Base-by-base conservation (phyloP, 2,888 invertebrate genomes). In the Drosophila bunnanda region DNA sequence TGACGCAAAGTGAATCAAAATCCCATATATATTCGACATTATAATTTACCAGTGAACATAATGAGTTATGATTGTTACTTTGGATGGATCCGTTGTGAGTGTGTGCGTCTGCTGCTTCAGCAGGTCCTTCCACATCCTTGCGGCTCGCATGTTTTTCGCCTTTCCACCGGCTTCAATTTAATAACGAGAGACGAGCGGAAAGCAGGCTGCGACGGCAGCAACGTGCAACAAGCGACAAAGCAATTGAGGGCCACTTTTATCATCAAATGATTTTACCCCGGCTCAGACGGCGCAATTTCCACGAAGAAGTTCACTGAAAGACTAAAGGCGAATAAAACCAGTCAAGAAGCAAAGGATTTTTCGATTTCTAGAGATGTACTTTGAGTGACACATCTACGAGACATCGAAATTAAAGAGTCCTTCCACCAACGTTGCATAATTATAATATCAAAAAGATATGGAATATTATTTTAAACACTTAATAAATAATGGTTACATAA, bases 161-260 rank as follows among this genome's bases (percentile, higher is more conserved):
- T 41, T 50, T 39, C 48, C 39, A n/a, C 50, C 28, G 60, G 59
- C 66, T 43, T 43, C 53, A 84, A 82, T 87, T 87, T 87, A 87
- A 82, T 82, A 87, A 81, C 69, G 71, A 20, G 12, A 39, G 50
- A 43, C 32, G 58, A 41, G 22, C 12, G 39, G 20, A 44, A 20
- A 13, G 46, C n/a, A 7, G 48, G 25, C 46, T 38, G 50, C 48
- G 59, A 44, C 50, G 67, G 36, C 52, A 54, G 62, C 48, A 56
- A 46, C 67, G 67, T 69, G 73, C 79, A 65, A 73, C 67, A 75
- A 76, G 83, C 79, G 77, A 75, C 83, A 80, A 88, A 77, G 82
- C 86, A 79, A 84, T 82, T 88, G 82, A 79, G 88, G 79, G 72
- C 86, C 88, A 83, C 78, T 83, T 88, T 80, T 83, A 82, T 76